Evolutionary conservation across 2,797 vertebrate genomes (phyloP).

Genomic region (Selene dorsalis): DNA sequence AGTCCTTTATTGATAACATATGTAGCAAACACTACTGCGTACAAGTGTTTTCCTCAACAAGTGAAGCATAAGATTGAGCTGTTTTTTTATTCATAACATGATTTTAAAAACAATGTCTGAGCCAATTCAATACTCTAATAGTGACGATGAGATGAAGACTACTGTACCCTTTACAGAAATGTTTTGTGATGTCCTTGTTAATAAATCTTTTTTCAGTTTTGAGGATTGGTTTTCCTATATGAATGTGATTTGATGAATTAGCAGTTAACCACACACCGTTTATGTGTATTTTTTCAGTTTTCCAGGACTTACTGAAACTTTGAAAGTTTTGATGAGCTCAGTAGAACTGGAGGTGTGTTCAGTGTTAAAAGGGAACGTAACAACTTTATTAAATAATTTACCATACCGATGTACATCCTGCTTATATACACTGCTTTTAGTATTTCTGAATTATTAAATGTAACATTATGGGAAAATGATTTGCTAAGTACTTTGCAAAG

Average conservation of each 20-base stretch:
- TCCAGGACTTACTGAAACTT: no score
- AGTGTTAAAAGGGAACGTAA: background rate
- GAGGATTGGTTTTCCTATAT: background rate
- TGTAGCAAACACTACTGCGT: background rate
- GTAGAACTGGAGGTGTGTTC: background rate
- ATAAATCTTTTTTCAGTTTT: constrained; percentile 38
- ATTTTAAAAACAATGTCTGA: constrained; percentile 39
- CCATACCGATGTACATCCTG: no score
- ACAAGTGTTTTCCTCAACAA: background rate
- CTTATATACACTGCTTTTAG: no score
- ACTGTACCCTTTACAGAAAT: constrained; percentile 6
- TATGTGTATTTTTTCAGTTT: no score
- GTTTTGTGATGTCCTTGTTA: constrained; percentile 41
- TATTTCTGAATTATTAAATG: background rate
- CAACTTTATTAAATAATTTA: no score
- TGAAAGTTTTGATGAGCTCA: no score
- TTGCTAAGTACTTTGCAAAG: background rate
- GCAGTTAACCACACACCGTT: no score
- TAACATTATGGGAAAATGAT: background rate
- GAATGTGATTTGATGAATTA: background rate
- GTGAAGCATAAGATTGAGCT: constrained; percentile 8
- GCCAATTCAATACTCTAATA: constrained; percentile 23
- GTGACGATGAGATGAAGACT: background rate
- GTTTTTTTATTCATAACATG: constrained; percentile 17
- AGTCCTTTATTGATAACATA: background rate